Evolutionary conservation across 1,140 invertebrate species (phyloP).

Genomic region (Acyrthosiphon pisum): DNA sequence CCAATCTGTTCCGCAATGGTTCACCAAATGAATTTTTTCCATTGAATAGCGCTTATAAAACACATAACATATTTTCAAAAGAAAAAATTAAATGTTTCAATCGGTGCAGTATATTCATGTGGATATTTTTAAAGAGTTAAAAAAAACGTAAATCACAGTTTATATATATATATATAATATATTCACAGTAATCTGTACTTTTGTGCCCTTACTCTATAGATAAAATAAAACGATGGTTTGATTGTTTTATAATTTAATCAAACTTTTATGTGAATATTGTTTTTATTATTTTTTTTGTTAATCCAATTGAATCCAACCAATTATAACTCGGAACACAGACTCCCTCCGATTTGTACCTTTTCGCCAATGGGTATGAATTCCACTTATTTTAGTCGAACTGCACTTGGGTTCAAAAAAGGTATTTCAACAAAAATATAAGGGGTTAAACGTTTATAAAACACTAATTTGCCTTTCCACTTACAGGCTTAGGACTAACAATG

Average conservation of each 20-base stretch:
- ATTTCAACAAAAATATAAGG: no score
- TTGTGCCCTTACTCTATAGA: no score
- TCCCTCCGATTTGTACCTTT: no score
- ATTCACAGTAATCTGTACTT: no score
- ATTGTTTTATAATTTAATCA: constrained; percentile 2
- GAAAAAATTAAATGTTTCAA: not conserved
- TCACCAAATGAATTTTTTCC: not conserved
- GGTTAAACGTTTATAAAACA: no score
- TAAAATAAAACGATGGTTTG: not conserved
- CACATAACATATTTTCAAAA: not conserved
- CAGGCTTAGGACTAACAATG: no score
- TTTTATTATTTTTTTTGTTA: not conserved
- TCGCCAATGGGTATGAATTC: no score
- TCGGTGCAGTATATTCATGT: not conserved
- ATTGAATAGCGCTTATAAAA: not conserved
- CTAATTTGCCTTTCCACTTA: no score
- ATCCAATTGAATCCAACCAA: not conserved
- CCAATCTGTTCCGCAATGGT: not conserved
- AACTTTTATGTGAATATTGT: not conserved
- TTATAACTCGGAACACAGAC: not conserved
- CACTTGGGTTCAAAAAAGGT: no score
- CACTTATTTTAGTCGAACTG: no score
- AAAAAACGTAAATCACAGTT: not conserved
- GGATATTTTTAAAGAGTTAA: not conserved
- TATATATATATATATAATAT: no score